These are phyloP conservation scores for Calameuta idolon DNA, from an alignment of 2,888 invertebrate species.

Conservation along the genomic window DNA sequence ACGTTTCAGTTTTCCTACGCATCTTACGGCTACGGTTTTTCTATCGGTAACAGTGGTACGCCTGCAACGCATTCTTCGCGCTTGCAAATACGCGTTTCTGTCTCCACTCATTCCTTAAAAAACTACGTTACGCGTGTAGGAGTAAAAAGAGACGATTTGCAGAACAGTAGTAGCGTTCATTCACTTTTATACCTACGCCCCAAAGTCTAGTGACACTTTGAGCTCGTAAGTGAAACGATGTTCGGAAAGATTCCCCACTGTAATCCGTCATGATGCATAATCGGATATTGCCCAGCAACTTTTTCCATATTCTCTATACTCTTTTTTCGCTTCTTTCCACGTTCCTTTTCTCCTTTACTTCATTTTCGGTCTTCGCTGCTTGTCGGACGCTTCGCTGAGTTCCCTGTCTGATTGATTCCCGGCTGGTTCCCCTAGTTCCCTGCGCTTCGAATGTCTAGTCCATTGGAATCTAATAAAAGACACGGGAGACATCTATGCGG, in stretches of 20 bases:
- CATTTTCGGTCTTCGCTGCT: neutral
- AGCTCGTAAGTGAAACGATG: neutral
- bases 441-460: conserved; percentile 20
- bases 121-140: neutral
- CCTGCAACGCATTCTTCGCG: neutral
- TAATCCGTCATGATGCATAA: neutral
- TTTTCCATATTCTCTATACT: neutral
- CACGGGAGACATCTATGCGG: conserved; percentile 33
- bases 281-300: neutral
- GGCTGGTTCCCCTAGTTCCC: conserved; percentile 1
- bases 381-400: neutral
- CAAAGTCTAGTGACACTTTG: neutral
- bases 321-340: neutral
- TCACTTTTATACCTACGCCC: neutral
- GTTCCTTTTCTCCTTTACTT: neutral
- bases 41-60: neutral
- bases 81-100: neutral
- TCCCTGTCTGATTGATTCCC: neutral
- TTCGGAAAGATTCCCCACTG: neutral
- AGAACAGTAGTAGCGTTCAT: neutral
- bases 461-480: conserved; percentile 52
- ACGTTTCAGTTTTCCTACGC: conserved; percentile 22
- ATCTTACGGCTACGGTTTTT: neutral
- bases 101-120: neutral
- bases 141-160: neutral